Evolutionary conservation across 2,797 vertebrate species (phyloP), one percentile per base, ranked within the genome.

Genomic region (Sus cebifrons): DNA sequence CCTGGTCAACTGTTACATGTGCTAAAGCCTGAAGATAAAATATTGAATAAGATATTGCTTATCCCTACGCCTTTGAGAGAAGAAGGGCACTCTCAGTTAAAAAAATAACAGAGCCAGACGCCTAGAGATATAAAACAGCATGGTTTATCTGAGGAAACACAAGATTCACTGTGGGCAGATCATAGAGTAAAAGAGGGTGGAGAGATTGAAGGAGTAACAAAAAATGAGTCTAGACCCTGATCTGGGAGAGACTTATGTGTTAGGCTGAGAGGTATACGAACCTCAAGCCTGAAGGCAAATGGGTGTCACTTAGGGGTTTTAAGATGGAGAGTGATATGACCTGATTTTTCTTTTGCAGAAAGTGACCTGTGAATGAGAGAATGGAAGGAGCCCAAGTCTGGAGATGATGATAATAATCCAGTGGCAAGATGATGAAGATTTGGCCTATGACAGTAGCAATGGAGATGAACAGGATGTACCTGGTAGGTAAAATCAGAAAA

Each of bases 1-100:
- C 44, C 13, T 73, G n/a, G 58, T 88, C 25, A 86, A 13, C 73
- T 94, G 62, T 36, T 58, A 44, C 5, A 62, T 70, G 58, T 58
- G 18, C 49, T 73, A 67, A 91, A 92, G 23, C 83, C 36, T 79
- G 44, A 92, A 89, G 32, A 85, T 77, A 94, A 29, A 68, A 32
- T 79, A 93, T 94, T 81, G 32, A 77, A 12, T 71, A 75, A 82
- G 18, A 84, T 11, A 49, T 81, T 79, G 1, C 12, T 32, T 18
- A 77, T 52, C 60, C 3, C 23, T 18, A 77, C 44, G 65, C 3
- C 23, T 96, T 88, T 65, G 44, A 91, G 74, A 97, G 14, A 89
- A 3, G 49, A 90, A 81, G 14, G 62, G 29, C 10, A 82, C 86
- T 82, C 9, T 89, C 36, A 36, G 13, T 29, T 49, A 49, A 49